phyloP scores from a whole-genome alignment of 2,113 vertebrate species.

The Entelurus aequoreus region DNA sequence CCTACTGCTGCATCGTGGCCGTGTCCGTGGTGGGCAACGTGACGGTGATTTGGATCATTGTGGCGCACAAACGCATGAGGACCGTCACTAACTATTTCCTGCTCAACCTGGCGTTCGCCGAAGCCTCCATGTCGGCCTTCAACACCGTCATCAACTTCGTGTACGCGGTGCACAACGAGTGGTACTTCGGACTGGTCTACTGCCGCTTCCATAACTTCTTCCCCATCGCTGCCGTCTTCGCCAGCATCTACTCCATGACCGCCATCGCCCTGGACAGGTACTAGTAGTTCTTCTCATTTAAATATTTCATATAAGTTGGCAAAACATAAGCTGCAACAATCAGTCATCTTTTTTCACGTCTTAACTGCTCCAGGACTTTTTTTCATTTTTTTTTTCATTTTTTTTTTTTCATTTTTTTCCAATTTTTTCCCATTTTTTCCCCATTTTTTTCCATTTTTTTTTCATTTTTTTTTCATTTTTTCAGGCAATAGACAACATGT shows the following conservation, averaged over 20 bases:
- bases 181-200: slow-evolving; percentile 91
- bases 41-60: slow-evolving; percentile 95
- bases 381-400: no score
- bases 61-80: slow-evolving; percentile 94
- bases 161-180: slow-evolving; percentile 90
- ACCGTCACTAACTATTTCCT: slow-evolving; percentile 98
- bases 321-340: slow-evolving; percentile 15
- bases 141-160: slow-evolving; percentile 96
- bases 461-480: no score
- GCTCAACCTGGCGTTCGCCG: slow-evolving; percentile 92
- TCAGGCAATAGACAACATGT: no score
- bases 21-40: slow-evolving; percentile 89
- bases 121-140: slow-evolving; percentile 93
- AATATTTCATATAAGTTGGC: no score
- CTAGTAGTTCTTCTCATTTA: slow-evolving; percentile 59
- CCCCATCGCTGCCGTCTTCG: slow-evolving; percentile 90
- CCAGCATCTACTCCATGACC: slow-evolving; percentile 97
- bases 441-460: no score
- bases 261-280: slow-evolving; percentile 95
- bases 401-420: no score
- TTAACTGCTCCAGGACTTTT: no score
- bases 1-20: slow-evolving; percentile 84
- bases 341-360: no score
- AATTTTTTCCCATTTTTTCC: no score
- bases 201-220: slow-evolving; percentile 99